Conservation (phyloP, 2,797 vertebrate species). For the Paramormyrops hopkinsi region DNA sequence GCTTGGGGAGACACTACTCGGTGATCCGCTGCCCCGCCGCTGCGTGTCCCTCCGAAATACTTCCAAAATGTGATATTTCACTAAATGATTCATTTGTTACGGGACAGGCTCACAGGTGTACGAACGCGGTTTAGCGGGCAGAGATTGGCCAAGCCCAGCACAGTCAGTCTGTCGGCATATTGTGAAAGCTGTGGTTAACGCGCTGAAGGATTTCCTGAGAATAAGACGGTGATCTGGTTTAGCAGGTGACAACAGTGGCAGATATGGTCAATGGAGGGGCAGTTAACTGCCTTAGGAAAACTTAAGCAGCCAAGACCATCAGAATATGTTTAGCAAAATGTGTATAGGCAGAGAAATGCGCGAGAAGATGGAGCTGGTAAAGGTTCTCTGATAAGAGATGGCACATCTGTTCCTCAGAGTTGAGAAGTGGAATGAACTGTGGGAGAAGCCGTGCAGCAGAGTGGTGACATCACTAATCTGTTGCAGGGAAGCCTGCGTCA, state of each 20-base stretch:
- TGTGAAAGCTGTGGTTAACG: not conserved
- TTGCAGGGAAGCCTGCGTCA: conserved; percentile 21
- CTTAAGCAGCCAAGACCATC: not conserved
- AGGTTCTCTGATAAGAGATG: not conserved
- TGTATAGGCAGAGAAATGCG: not conserved
- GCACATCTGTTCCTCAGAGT: not conserved
- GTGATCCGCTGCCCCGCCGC: not conserved
- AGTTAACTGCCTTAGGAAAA: not conserved
- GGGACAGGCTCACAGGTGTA: conserved; percentile 2
- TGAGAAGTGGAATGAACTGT: not conserved
- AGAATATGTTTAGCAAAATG: not conserved
- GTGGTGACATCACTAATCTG: not conserved
- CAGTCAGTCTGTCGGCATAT: not conserved
- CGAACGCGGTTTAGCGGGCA: not conserved
- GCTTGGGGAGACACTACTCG: not conserved
- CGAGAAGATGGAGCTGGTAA: not conserved
- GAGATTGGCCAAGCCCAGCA: not conserved
- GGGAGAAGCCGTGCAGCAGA: not conserved
- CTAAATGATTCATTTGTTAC: conserved; percentile 2
- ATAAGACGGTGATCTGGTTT: not conserved
- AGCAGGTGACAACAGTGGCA: not conserved
- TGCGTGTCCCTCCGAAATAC: conserved; percentile 2
- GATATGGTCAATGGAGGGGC: not conserved
- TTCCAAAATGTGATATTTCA: not conserved
- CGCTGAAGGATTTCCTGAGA: not conserved